phyloP scores from a whole-genome alignment of 1,140 invertebrate species.

The Achatina immaculata region DNA sequence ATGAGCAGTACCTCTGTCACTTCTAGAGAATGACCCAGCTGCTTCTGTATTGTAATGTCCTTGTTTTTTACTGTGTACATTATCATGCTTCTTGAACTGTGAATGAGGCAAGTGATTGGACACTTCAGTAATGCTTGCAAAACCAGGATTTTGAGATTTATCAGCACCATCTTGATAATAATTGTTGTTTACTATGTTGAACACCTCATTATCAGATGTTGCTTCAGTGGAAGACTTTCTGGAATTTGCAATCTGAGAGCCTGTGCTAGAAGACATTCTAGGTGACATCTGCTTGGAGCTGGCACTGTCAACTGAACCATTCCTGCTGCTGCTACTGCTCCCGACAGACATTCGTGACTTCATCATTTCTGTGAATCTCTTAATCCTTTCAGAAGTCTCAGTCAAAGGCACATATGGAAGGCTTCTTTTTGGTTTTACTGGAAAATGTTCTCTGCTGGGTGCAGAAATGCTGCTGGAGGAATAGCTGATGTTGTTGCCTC shows the following conservation, averaged over 20 bases:
- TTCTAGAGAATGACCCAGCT: neutral
- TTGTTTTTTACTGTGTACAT: neutral
- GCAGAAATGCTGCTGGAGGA: neutral
- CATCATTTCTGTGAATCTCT: conserved; percentile 52
- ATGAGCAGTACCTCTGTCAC: neutral
- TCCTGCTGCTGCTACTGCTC: conserved; percentile 28
- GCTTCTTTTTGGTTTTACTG: conserved; percentile 42
- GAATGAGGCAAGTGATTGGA: neutral
- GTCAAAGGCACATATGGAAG: conserved; percentile 42
- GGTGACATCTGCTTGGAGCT: conserved; percentile 6
- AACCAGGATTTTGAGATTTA: neutral
- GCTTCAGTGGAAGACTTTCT: conserved; percentile 30
- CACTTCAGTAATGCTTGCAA: neutral
- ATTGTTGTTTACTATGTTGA: neutral
- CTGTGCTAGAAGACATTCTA: conserved; percentile 11
- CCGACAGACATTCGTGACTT: conserved; percentile 36
- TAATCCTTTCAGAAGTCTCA: conserved; percentile 46
- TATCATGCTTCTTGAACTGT: neutral
- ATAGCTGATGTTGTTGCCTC: neutral
- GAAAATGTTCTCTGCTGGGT: conserved; percentile 18
- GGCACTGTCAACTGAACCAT: conserved; percentile 1
- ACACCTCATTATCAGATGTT: conserved; percentile 40
- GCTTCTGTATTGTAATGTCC: neutral
- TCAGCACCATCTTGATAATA: neutral
- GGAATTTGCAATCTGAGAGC: conserved; percentile 24